phyloP scores from a whole-genome alignment of 2,113 vertebrate genomes.

The Notiomystis cincta region DNA sequence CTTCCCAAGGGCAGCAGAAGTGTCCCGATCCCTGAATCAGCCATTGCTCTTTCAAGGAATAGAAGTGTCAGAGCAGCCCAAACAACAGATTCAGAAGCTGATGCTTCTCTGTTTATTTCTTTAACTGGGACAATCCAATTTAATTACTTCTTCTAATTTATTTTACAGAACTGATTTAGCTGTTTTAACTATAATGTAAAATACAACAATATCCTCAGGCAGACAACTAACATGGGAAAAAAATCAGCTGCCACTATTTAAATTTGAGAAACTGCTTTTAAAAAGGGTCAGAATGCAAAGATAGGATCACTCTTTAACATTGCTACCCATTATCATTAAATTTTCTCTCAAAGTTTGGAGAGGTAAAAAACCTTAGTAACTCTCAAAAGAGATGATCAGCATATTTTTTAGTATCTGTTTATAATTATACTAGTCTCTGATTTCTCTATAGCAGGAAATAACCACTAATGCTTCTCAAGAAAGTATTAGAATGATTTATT shows the following conservation, averaged over 20 bases:
- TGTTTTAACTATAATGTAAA: background rate
- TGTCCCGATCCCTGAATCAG: background rate
- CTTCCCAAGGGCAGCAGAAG: background rate
- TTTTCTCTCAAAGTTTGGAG: background rate
- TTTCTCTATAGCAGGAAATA: background rate
- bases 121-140: background rate
- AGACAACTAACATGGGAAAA: background rate
- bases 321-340: background rate
- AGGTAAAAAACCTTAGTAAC: background rate
- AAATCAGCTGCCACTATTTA: background rate
- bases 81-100: background rate
- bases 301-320: background rate
- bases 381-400: background rate
- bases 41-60: background rate
- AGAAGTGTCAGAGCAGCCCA: background rate
- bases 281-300: background rate
- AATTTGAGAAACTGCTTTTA: background rate
- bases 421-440: background rate
- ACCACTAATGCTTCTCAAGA: background rate
- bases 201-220: background rate
- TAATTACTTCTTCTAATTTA: background rate
- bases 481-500: background rate
- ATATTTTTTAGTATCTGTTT: background rate
- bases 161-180: background rate
- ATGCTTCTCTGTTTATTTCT: background rate